Conservation (phyloP, 1,140 invertebrate genomes). For the Oedothorax gibbosus region DNA sequence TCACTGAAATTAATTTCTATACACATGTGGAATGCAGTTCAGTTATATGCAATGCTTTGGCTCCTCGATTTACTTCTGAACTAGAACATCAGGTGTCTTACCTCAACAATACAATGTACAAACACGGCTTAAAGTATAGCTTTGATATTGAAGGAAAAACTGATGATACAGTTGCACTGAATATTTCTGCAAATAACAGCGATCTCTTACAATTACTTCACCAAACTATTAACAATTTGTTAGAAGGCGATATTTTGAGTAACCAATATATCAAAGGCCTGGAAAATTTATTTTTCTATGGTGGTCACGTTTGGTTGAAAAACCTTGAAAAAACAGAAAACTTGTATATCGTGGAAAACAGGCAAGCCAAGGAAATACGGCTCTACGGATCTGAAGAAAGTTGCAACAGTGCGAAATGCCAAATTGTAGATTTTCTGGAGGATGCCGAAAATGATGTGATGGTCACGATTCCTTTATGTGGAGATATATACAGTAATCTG, state of each 20-base stretch:
- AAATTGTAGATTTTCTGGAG: slow-evolving; percentile 18
- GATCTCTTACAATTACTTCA: slow-evolving; percentile 10
- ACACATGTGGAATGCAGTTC: neutral
- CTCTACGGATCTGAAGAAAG: slow-evolving; percentile 11
- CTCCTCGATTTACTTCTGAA: neutral
- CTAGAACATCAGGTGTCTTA: neutral
- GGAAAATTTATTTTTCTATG: slow-evolving; percentile 28
- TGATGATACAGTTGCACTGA: neutral
- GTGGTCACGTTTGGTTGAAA: slow-evolving; percentile 24
- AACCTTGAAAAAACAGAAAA: slow-evolving; percentile 24
- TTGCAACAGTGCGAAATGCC: slow-evolving; percentile 11
- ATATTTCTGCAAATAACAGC: neutral
- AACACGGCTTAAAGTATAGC: too few relatives aligned
- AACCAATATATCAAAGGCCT: neutral
- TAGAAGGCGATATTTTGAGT: neutral
- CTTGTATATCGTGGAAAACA: slow-evolving; percentile 16
- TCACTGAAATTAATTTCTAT: slow-evolving; percentile 7
- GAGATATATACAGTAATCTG: neutral
- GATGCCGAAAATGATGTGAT: slow-evolving; percentile 19
- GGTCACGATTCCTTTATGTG: neutral
- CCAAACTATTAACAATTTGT: slow-evolving; percentile 1
- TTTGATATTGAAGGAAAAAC: neutral
- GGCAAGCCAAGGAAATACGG: neutral
- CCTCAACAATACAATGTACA: neutral
- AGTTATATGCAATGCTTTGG: slow-evolving; percentile 10